A percentile compares a stretch with the other conserved stretches of the same genome.
Conservation (phyloP, 1,140 invertebrate genomes). For the Camponotus vicinus region DNA sequence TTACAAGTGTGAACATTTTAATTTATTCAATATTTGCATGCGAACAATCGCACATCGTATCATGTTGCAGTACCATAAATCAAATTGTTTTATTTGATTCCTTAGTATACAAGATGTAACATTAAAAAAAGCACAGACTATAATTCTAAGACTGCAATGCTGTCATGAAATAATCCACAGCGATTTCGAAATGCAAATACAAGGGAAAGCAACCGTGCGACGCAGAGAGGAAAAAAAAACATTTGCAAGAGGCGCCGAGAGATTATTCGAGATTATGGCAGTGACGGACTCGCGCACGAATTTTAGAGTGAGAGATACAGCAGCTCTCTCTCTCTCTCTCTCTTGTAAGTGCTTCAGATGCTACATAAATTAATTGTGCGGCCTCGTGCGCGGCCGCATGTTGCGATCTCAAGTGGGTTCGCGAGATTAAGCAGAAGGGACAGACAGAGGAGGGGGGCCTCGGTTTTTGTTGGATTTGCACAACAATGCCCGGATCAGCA, state of each 20-base stretch:
- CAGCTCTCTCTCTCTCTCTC: conserved; percentile 24
- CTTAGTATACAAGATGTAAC: conserved; percentile 2
- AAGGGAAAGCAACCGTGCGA: neutral
- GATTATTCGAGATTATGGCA: conserved; percentile 65
- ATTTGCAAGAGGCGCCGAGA: conserved; percentile 47
- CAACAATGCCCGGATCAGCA: conserved; percentile 77
- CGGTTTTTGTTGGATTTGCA: conserved; percentile 82
- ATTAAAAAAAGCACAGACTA: neutral
- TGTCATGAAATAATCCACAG: conserved; percentile 26
- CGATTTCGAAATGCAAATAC: conserved; percentile 54
- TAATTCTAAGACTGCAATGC: conserved; percentile 19
- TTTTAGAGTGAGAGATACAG: conserved; percentile 1
- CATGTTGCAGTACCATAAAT: neutral
- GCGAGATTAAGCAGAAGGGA: conserved; percentile 81
- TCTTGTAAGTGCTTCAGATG: conserved; percentile 78
- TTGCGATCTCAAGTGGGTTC: conserved; percentile 80
- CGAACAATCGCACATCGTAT: neutral
- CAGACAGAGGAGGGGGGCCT: neutral
- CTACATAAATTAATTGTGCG: conserved; percentile 85
- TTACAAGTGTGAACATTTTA: too few relatives aligned
- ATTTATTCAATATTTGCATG: neutral
- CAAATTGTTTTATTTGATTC: conserved; percentile 9
- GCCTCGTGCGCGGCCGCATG: conserved; percentile 76
- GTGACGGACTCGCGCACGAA: conserved; percentile 49
- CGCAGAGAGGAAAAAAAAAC: conserved; percentile 36